Conservation (phyloP, 2,797 vertebrate genomes). For the Apogon hyalosoma region DNA sequence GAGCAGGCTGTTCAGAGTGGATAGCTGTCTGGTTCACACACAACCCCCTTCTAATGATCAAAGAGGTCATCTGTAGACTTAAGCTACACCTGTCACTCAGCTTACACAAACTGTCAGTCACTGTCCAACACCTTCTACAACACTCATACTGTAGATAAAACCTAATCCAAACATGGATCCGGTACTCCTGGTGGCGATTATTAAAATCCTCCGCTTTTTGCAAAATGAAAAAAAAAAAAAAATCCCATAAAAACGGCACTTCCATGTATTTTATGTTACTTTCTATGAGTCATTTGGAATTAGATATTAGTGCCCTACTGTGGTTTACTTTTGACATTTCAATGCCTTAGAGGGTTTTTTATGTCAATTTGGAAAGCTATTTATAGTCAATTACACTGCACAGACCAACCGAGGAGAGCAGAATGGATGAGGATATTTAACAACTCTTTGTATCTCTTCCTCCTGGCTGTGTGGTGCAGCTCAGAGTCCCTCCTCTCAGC, state of each 20-base stretch:
- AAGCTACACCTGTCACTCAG: constrained; percentile 77
- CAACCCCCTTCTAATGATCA: constrained; percentile 72
- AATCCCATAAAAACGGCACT: constrained; percentile 11
- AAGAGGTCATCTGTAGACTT: constrained; percentile 78
- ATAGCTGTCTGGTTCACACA: constrained; percentile 64
- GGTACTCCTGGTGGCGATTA: constrained; percentile 10
- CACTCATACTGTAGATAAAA: constrained; percentile 38
- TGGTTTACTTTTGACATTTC: constrained; percentile 67
- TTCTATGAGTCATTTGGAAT: constrained; percentile 42
- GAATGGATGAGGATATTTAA: constrained; percentile 84
- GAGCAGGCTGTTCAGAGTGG: constrained; percentile 45
- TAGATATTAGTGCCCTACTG: constrained; percentile 61
- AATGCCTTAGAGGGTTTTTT: constrained; percentile 64
- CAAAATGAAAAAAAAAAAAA: neutral
- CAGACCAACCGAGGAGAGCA: constrained; percentile 72
- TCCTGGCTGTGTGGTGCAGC: constrained; percentile 75
- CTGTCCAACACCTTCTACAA: constrained; percentile 46
- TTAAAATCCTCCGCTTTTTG: constrained; percentile 14
- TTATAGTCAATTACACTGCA: constrained; percentile 78
- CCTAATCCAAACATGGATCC: constrained; percentile 22
- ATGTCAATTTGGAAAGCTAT: constrained; percentile 75
- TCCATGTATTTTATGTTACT: constrained; percentile 43
- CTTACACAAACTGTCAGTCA: constrained; percentile 65
- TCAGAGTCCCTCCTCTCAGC: constrained; percentile 76
- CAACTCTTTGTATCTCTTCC: constrained; percentile 78